A percentile compares a stretch with the other conserved stretches of the same genome.
Conservation (phyloP, 2,888 invertebrate species). For the Folsomia manolachei region DNA sequence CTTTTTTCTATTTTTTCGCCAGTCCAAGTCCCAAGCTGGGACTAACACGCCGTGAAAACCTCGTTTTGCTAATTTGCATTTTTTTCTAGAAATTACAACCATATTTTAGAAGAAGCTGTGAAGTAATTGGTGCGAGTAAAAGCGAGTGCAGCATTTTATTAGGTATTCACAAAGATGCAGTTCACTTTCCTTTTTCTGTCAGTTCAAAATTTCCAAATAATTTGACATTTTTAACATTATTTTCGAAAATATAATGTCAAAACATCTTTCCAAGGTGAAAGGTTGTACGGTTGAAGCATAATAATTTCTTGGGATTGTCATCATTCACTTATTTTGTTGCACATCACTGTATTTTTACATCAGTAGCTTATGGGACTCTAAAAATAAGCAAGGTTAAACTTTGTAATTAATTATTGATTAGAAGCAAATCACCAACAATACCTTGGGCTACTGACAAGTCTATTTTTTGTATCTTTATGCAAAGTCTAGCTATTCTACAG, state of each 20-base stretch:
- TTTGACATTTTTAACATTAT: too few relatives aligned
- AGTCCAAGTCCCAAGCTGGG: background rate
- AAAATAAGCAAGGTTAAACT: background rate
- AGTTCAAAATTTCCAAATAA: too few relatives aligned
- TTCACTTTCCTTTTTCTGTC: too few relatives aligned
- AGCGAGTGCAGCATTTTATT: background rate
- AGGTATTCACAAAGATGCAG: background rate
- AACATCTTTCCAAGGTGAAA: background rate
- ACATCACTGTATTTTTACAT: too few relatives aligned
- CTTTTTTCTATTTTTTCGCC: background rate
- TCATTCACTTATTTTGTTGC: too few relatives aligned
- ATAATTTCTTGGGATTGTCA: too few relatives aligned
- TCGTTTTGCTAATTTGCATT: constrained; percentile 2
- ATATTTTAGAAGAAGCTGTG: background rate
- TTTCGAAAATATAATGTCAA: too few relatives aligned
- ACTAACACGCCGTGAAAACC: background rate
- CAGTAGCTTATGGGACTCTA: background rate
- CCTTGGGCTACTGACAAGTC: too few relatives aligned
- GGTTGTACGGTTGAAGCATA: background rate
- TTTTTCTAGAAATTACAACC: background rate
- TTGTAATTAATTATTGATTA: background rate
- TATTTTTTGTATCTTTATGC: too few relatives aligned
- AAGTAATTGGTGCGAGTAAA: background rate
- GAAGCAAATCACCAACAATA: too few relatives aligned
- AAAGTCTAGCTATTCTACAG: background rate